Evolutionary conservation across 2,113 vertebrate genomes (phyloP), one percentile per base, ranked within the genome.

Genomic region (Pristiophorus japonicus): DNA sequence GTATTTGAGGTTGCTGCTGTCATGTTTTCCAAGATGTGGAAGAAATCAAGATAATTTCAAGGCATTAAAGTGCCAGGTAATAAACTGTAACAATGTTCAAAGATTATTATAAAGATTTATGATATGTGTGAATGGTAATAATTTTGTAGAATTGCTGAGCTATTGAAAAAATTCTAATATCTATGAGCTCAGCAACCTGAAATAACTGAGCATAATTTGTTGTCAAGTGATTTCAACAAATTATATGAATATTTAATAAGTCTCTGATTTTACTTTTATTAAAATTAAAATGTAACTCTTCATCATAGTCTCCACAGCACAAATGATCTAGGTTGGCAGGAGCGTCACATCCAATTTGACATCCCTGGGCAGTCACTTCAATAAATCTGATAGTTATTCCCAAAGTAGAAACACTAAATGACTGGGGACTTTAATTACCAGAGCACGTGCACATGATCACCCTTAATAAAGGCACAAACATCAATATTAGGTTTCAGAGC

Each of bases 141-240:
- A 67, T 38, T 94, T 47, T 67, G n/a, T 38, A 42, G 38, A 70
- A 45, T 67, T 94, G 92, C 92, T 94, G 92, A 67, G 63, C 7
- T 94, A 70, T 70, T 66, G 16, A 66, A 70, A 66, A 27, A 47
- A 34, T 45, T 45, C 45, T 14, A 45, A 42, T 42, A 47, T 67
- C 38, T 42, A n/a, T 59, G 27, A 62, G n/a, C 20, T 38, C 90
- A 93, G 59, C 16, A 47, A 65, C 2, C 92, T 42, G 67, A 65
- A 94, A 45, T 67, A 94, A 67, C 63, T 94, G 38, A 67, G 67
- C 92, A 24, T 94, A 65, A 94, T 67, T 67, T 94, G 4, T 24
- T 94, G 24, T n/a, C 47, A n/a, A n/a, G 20, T 47, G 2, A 42
- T 65, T 70, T 11, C 6, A 45, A 66, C 22, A 90, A 12, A 27